Percentiles rank a stretch among this genome's conserved stretches.
These are phyloP conservation scores for Anadara kagoshimensis DNA, from an alignment of 1,140 invertebrate species.

Conservation along the genomic window DNA sequence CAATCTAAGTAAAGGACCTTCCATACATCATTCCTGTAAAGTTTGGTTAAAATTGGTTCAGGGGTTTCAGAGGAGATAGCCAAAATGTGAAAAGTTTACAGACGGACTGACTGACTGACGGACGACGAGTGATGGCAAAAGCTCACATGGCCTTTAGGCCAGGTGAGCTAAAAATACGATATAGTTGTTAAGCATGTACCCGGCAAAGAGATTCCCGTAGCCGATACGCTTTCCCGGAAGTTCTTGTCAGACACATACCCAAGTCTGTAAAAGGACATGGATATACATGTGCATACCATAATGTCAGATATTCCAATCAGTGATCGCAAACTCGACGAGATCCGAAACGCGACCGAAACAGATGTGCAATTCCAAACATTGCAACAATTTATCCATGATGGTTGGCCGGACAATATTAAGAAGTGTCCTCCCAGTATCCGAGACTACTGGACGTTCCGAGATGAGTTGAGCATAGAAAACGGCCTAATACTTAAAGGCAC, in stretches of 20 bases:
- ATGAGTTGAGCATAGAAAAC: slow-evolving; percentile 39
- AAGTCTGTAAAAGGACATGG: slow-evolving; percentile 6
- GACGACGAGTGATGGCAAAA: no score
- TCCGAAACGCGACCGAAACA: neutral
- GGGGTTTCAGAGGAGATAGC: no score
- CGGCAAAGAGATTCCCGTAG: slow-evolving; percentile 41
- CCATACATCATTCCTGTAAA: no score
- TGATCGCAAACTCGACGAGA: slow-evolving; percentile 11
- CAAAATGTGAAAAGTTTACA: no score
- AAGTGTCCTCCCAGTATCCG: slow-evolving; percentile 15
- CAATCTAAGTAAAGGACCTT: no score
- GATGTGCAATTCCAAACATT: slow-evolving; percentile 29
- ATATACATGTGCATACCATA: slow-evolving; percentile 23
- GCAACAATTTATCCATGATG: slow-evolving; percentile 11
- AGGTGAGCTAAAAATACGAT: no score
- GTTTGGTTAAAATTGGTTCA: no score
- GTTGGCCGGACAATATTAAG: slow-evolving; percentile 32
- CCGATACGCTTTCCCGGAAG: slow-evolving; percentile 47
- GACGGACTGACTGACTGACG: no score
- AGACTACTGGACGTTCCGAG: slow-evolving; percentile 32
- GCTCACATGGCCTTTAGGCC: no score
- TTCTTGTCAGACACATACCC: slow-evolving; percentile 21
- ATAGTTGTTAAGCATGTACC: slow-evolving; percentile 48
- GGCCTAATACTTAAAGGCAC: slow-evolving; percentile 43
- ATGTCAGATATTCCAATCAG: slow-evolving; percentile 18